A percentile compares a stretch with the other conserved stretches of the same genome.
Conservation (phyloP, 2,888 invertebrate species). For the Stramonita haemastoma region DNA sequence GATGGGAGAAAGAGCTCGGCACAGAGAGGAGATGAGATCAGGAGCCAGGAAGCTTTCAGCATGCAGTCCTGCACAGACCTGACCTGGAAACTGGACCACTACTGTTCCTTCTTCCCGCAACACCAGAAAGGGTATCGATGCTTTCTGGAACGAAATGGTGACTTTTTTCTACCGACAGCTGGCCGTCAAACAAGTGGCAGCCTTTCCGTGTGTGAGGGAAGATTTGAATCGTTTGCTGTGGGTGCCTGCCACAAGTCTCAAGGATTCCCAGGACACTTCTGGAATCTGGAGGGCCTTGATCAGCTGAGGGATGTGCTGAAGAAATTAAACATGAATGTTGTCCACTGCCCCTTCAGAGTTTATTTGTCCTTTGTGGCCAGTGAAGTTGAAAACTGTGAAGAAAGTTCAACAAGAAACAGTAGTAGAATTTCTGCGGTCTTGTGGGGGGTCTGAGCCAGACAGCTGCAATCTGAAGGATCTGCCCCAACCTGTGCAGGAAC, state of each 20-base stretch:
- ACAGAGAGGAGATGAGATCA: neutral
- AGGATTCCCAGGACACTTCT: conserved; percentile 25
- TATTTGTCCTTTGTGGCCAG: neutral
- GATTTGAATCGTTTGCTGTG: conserved; percentile 15
- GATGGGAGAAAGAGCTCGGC: neutral
- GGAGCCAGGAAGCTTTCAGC: neutral
- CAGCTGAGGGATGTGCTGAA: neutral
- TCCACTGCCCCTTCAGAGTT: conserved; percentile 22
- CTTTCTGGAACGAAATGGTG: conserved; percentile 23
- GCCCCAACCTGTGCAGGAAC: conserved; percentile 13
- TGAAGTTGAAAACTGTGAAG: neutral
- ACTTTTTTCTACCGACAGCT: conserved; percentile 9
- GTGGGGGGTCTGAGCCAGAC: neutral
- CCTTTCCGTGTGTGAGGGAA: conserved; percentile 7
- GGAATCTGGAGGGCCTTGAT: neutral
- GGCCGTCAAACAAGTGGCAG: neutral
- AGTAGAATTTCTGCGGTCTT: conserved; percentile 23
- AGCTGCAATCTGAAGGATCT: conserved; percentile 21
- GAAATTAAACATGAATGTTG: conserved; percentile 32
- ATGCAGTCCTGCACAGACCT: neutral
- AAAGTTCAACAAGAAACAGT: neutral
- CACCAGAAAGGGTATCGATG: neutral
- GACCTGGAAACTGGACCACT: neutral
- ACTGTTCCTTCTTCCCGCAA: conserved; percentile 24
- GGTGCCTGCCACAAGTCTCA: conserved; percentile 19